A percentile compares a stretch with the other conserved stretches of the same genome.
Conservation (phyloP, 2,888 invertebrate genomes). For the Stegana nigrithorax region DNA sequence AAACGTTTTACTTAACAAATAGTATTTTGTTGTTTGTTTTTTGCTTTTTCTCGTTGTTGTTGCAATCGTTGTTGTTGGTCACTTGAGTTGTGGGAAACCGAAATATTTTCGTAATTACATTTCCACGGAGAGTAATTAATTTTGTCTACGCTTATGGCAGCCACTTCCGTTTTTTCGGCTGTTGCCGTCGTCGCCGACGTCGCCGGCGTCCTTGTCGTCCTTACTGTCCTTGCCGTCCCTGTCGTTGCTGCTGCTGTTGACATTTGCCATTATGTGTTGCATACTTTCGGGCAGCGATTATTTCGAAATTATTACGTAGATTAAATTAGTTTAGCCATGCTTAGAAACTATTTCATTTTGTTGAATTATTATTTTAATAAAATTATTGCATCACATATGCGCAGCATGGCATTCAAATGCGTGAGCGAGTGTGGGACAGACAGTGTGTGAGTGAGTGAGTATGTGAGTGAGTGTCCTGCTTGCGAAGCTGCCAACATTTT, state of each 20-base stretch:
- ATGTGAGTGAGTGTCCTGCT: too few relatives aligned
- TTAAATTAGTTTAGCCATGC: background rate
- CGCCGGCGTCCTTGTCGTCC: too few relatives aligned
- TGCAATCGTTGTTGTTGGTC: constrained; percentile 46
- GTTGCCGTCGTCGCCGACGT: background rate
- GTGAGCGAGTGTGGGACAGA: too few relatives aligned
- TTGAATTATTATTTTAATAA: background rate
- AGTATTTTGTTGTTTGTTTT: too few relatives aligned
- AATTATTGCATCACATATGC: background rate
- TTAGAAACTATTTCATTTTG: too few relatives aligned
- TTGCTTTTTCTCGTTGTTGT: too few relatives aligned
- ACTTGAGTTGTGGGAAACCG: background rate
- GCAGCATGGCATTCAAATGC: too few relatives aligned
- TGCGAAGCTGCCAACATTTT: too few relatives aligned
- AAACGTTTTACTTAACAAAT: constrained; percentile 43
- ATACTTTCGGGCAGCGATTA: constrained; percentile 51
- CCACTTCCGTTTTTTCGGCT: constrained; percentile 38
- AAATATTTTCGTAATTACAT: constrained; percentile 68
- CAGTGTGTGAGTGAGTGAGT: too few relatives aligned
- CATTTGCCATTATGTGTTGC: constrained; percentile 58
- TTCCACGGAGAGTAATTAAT: constrained; percentile 67
- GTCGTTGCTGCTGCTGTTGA: constrained; percentile 45
- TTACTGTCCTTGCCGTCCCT: background rate
- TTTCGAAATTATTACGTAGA: too few relatives aligned
- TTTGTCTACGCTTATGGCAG: constrained; percentile 62